Conservation (phyloP, 2,113 vertebrate species). For the Pterocles orientalis region DNA sequence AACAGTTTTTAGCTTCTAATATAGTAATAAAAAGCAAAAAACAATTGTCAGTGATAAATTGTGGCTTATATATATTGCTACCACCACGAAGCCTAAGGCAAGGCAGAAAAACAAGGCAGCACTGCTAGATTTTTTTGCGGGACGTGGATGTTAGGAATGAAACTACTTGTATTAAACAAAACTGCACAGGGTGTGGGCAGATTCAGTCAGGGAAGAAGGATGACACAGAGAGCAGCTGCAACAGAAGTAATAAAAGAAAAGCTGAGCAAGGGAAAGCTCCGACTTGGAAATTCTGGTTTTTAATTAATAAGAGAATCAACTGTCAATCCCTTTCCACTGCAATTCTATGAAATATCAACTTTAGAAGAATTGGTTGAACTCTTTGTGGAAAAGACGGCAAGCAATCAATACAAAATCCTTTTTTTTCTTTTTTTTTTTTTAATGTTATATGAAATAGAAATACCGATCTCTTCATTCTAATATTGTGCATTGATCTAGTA, state of each 20-base stretch:
- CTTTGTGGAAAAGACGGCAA: neutral
- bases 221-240: neutral
- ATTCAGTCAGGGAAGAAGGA: neutral
- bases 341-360: neutral
- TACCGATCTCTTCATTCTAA: neutral
- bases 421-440: neutral
- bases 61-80: neutral
- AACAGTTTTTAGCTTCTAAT: neutral
- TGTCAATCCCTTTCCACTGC: neutral
- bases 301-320: constrained; percentile 18
- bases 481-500: neutral
- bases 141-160: neutral
- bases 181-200: neutral
- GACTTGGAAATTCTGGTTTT: neutral
- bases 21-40: neutral
- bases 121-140: neutral
- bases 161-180: neutral
- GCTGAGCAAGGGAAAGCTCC: neutral
- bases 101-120: neutral
- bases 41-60: neutral
- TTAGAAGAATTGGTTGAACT: neutral
- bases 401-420: neutral
- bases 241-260: neutral
- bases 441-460: neutral
- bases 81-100: neutral